These are phyloP conservation scores for Sinella curviseta DNA, from an alignment of 1,140 invertebrate genomes.

Conservation along the genomic window DNA sequence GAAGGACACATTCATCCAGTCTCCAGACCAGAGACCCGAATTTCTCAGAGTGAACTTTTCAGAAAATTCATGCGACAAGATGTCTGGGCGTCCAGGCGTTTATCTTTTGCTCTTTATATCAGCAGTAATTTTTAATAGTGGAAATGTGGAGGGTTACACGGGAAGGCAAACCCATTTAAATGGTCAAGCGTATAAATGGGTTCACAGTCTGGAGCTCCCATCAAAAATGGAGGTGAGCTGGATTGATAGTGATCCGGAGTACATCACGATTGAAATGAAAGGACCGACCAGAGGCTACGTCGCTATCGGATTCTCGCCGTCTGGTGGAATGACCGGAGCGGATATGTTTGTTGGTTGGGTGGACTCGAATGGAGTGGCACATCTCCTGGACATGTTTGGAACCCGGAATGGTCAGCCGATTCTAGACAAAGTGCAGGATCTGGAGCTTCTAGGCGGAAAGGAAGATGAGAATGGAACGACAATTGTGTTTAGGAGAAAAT, in stretches of 20 bases:
- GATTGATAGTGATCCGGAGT: not conserved
- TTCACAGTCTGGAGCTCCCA: not conserved
- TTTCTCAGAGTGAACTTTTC: too few relatives aligned
- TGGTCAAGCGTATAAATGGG: not conserved
- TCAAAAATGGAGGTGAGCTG: conserved; percentile 16
- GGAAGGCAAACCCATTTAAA: not conserved
- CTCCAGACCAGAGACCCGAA: too few relatives aligned
- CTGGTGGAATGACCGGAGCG: conserved; percentile 70
- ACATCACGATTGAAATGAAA: conserved; percentile 12
- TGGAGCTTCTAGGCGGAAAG: conserved; percentile 67
- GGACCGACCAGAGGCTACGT: conserved; percentile 66
- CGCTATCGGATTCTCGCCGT: conserved; percentile 71
- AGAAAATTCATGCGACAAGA: too few relatives aligned
- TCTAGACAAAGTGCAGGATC: conserved; percentile 73
- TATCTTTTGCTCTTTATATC: too few relatives aligned
- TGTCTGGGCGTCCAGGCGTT: too few relatives aligned
- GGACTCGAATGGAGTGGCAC: not conserved
- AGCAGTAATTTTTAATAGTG: too few relatives aligned
- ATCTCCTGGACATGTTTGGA: conserved; percentile 68
- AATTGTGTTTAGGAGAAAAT: conserved; percentile 69
- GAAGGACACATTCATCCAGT: too few relatives aligned
- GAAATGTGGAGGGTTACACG: too few relatives aligned
- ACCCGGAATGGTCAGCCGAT: conserved; percentile 65
- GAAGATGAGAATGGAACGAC: conserved; percentile 78
- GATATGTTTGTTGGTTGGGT: conserved; percentile 69